Conservation (phyloP, 2,113 vertebrate species). For the Carassius carassius region DNA sequence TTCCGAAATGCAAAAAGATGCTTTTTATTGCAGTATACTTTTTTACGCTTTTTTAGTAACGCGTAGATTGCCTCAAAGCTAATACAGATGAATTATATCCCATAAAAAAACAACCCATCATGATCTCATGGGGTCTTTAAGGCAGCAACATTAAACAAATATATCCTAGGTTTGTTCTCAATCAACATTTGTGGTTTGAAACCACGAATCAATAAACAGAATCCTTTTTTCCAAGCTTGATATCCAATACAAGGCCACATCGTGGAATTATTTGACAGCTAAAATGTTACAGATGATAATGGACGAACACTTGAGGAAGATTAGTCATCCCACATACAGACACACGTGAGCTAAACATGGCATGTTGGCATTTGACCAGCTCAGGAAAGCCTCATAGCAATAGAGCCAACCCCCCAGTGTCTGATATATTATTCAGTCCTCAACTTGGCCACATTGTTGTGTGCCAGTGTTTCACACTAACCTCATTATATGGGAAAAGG, state of each 20-base stretch:
- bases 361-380: constrained; percentile 1
- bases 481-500: constrained; percentile 89
- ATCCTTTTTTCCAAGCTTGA: background rate
- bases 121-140: background rate
- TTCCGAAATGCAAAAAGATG: background rate
- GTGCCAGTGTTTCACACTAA: constrained; percentile 57
- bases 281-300: background rate
- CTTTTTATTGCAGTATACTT: background rate
- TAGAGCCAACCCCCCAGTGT: background rate
- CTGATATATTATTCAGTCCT: background rate
- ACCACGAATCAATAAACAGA: background rate
- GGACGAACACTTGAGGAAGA: background rate
- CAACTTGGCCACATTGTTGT: background rate
- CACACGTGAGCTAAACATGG: background rate
- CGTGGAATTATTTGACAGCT: background rate
- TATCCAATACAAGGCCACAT: background rate
- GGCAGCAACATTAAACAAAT: background rate
- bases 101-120: background rate
- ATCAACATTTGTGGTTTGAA: background rate
- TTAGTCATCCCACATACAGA: background rate
- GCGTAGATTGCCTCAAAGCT: background rate
- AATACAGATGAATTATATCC: background rate
- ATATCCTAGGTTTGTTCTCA: background rate
- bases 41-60: background rate
- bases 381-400: background rate